Base-by-base conservation (phyloP, 2,888 invertebrate genomes). In the Syrista parreyssii region DNA sequence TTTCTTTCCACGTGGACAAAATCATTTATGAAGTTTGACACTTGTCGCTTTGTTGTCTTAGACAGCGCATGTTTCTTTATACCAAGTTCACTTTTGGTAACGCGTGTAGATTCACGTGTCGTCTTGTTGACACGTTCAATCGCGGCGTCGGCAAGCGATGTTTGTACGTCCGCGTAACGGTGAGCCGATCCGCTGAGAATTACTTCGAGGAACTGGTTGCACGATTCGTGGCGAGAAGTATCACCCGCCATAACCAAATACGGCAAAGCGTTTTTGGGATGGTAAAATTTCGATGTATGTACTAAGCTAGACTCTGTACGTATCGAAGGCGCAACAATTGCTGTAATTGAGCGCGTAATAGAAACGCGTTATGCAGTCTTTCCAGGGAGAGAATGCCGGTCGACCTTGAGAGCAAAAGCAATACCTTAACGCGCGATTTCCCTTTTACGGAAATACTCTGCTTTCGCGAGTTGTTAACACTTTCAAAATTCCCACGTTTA, bases 401-500 rank as follows among this genome's bases (percentile, higher is more conserved):
- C 88, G 89, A 88, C 89, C 89, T 89, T 89, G 89, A 89, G 88
- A 88, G 88, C 86, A 84, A 85, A 89, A 86, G 86, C 84, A 87
- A 89, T 89, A 88, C 86, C 85, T 88, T 80, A 84, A 86, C 82
- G 82, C 76, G 79, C 81, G 81, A 86, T 86, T 87, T 86, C 86
- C 88, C 87, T 87, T 88, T 87, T 87, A 84, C 86, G 83, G 86
- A 84, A 86, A 83, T 79, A 81, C 82, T 82, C 86, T 83, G 84
- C 82, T 84, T 85, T 82, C 84, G 82, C 82, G 82, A 84, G 85
- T 86, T 86, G 80, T 81, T 72, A 68, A 78, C 77, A 30, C 75
- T 73, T 71, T 75, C 76, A 55, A 85, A 86, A 84, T 86, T 86
- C 81, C 69, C 75, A 33, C 31, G 68, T 55, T 23, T 23, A 55